Base-by-base conservation (phyloP, 1,140 invertebrate species). In the Nomia melanderi region DNA sequence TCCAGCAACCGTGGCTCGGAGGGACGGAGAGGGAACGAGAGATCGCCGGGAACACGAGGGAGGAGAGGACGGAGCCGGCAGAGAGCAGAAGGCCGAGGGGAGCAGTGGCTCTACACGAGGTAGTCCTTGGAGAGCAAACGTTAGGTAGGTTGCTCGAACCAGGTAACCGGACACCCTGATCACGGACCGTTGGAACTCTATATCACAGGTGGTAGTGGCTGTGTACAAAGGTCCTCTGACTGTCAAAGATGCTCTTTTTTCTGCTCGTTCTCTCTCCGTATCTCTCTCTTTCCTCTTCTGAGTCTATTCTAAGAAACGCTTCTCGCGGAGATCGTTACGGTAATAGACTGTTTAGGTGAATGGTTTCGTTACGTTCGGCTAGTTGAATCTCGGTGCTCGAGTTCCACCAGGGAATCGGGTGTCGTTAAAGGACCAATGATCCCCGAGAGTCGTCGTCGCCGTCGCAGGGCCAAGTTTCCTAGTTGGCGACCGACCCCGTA, bases 171-270 rank as follows among this genome's bases (percentile, higher is more conserved):
- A 92, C 86, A 91, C 87, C 83, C 67, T 72, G 88, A 91, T 91
- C 86, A 75, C 82, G 80, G 78, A 85, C 85, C 85, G 83, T 54
- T 88, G 90, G 88, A 92, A 92, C 88, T 89, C 88, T 91, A 92
- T 92, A 92, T 91, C 88, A 88, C 90, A 91, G 89, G 90, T 91
- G 90, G 87, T 85, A 87, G 70, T 86, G 83, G 78, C 76, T 82
- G 33, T 67, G 81, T 57, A 83, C 67, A 66, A 75, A 82, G 81
- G 78, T 84, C 82, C 81, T 82, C 80, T 62, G 70, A 84, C 81
- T 83, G 78, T 82, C 69, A 50, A 33, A 75, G 77, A 79, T 75
- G 77, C 77, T 79, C 71, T 75, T 65, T 56, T 77, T 77, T 67
- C 7, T n/a, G 2, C 6, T n/a, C 20, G 1, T 8, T n/a, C 17